These are phyloP conservation scores for Phaedon cochleariae DNA, from an alignment of 2,888 invertebrate genomes.

Conservation along the genomic window DNA sequence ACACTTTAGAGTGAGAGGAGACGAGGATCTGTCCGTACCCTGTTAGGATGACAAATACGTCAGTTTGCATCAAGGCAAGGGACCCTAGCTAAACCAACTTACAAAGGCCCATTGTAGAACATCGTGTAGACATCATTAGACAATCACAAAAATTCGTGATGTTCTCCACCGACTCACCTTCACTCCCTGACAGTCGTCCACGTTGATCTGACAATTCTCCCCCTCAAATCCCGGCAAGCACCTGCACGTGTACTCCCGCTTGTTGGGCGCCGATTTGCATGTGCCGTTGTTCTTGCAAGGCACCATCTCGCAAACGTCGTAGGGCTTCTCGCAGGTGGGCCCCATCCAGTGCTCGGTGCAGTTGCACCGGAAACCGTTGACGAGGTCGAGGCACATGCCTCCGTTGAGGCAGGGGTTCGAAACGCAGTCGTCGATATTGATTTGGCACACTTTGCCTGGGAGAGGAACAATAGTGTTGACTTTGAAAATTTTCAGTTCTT, in stretches of 20 bases:
- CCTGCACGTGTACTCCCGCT: constrained; percentile 68
- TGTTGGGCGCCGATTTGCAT: constrained; percentile 65
- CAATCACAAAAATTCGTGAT: too few species aligned
- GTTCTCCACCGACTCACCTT: constrained; percentile 37
- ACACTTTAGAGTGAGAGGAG: too few species aligned
- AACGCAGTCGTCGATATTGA: constrained; percentile 63
- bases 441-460: constrained; percentile 67
- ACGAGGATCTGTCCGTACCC: too few species aligned
- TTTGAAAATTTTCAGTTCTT: too few species aligned
- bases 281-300: constrained; percentile 73
- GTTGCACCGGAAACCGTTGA: constrained; percentile 66
- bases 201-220: constrained; percentile 69
- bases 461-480: neutral
- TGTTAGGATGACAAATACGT: too few species aligned
- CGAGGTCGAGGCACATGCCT: constrained; percentile 64
- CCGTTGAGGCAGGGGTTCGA: constrained; percentile 66
- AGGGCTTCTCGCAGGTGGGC: constrained; percentile 66
- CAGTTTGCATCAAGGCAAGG: too few species aligned
- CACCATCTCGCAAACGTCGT: constrained; percentile 67
- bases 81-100: too few species aligned
- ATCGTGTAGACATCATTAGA: too few species aligned
- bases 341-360: constrained; percentile 70
- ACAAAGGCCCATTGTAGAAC: too few species aligned
- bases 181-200: constrained; percentile 71
- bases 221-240: constrained; percentile 75